phyloP scores from a whole-genome alignment of 2,797 vertebrate species.

The Falco cherrug region DNA sequence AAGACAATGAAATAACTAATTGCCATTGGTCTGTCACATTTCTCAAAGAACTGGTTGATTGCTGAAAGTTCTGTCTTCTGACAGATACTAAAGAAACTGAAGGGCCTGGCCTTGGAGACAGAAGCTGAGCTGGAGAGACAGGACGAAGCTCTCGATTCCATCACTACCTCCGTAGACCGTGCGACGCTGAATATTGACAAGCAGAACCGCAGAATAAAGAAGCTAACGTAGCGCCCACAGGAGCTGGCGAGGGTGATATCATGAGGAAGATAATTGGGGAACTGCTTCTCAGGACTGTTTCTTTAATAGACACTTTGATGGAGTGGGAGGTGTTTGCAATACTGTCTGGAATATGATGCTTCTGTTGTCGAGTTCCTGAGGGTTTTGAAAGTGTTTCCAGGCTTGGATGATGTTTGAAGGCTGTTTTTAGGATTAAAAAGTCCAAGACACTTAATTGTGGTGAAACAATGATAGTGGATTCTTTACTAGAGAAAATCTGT shows the following conservation, averaged over 20 bases:
- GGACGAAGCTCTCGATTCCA: slow-evolving; percentile 86
- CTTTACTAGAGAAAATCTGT: background rate
- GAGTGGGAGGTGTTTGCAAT: background rate
- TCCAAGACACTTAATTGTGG: background rate
- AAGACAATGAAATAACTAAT: background rate
- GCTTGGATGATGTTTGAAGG: background rate
- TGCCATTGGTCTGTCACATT: fast-evolving
- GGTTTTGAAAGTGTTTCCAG: background rate
- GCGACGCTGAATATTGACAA: slow-evolving; percentile 83
- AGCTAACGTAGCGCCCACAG: slow-evolving; percentile 74
- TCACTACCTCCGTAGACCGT: slow-evolving; percentile 83
- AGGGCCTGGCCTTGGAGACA: slow-evolving; percentile 88
- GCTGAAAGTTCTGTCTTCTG: background rate
- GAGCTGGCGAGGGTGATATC: fast-evolving
- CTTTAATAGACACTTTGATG: background rate
- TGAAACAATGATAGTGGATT: background rate
- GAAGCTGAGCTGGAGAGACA: slow-evolving; percentile 91
- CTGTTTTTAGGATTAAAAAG: background rate
- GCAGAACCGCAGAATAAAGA: slow-evolving; percentile 87
- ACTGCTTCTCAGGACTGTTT: background rate
- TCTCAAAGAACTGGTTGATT: background rate
- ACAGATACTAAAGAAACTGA: slow-evolving; percentile 91
- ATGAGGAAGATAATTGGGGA: background rate
- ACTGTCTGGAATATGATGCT: background rate
- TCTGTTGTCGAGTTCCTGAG: background rate